phyloP scores from a whole-genome alignment of 2,888 invertebrate genomes.

The Pandemis cinnamomeana region DNA sequence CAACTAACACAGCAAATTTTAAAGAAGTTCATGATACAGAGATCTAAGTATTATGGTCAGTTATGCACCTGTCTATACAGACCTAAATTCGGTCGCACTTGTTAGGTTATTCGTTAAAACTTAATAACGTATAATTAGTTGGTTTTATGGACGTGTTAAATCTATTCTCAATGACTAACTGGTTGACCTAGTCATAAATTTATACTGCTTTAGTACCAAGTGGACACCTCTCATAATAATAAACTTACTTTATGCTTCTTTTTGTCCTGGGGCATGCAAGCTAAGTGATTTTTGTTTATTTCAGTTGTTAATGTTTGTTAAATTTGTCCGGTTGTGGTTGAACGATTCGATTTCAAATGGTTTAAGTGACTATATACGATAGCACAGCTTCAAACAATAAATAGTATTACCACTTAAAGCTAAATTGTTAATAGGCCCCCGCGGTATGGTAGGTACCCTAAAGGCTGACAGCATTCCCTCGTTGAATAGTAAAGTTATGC shows the following conservation, averaged over 20 bases:
- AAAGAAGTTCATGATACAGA: background rate
- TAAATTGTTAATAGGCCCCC: too few relatives aligned
- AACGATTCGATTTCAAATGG: too few relatives aligned
- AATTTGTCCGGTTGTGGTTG: too few relatives aligned
- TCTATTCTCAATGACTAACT: background rate
- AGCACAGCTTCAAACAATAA: too few relatives aligned
- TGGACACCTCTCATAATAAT: background rate
- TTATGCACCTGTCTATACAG: background rate
- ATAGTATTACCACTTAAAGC: too few relatives aligned
- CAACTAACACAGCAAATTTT: background rate
- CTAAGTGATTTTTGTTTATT: too few relatives aligned
- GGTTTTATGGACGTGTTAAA: constrained; percentile 15
- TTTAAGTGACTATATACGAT: too few relatives aligned
- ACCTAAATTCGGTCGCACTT: constrained; percentile 4
- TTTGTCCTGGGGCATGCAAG: background rate
- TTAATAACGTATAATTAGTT: background rate
- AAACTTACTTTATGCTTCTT: background rate
- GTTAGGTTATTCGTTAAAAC: constrained; percentile 6
- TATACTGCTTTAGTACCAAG: background rate
- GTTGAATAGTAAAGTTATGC: too few relatives aligned
- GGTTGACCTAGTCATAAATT: constrained; percentile 1
- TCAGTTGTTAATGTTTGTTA: too few relatives aligned
- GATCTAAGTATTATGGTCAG: background rate
- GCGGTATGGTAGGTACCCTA: too few relatives aligned
- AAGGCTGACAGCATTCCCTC: too few relatives aligned